These are phyloP conservation scores for Pristionchus mayeri DNA, from an alignment of 2,888 invertebrate species.

Conservation along the genomic window DNA sequence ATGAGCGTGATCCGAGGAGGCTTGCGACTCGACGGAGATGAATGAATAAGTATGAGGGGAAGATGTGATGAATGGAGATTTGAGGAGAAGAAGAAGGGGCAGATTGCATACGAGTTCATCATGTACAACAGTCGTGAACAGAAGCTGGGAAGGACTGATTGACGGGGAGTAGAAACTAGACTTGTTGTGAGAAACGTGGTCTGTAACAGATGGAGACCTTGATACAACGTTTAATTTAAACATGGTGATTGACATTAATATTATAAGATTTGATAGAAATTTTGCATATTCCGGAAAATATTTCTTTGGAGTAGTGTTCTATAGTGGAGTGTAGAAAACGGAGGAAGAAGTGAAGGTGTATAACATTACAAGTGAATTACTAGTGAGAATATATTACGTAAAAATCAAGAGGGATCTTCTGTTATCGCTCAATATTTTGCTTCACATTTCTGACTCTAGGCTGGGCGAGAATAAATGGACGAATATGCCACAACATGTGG, in stretches of 20 bases:
- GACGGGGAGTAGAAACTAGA: too few relatives aligned
- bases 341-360: background rate
- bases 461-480: conserved; percentile 31
- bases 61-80: background rate
- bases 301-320: background rate
- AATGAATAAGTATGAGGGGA: background rate
- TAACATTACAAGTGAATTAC: background rate
- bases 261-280: background rate
- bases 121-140: background rate
- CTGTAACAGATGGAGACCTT: background rate
- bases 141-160: background rate
- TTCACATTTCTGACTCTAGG: background rate
- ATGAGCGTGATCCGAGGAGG: conserved; percentile 16
- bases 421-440: background rate
- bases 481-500: conserved; percentile 41
- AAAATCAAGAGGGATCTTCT: background rate
- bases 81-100: background rate
- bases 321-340: background rate
- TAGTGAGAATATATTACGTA: too few relatives aligned
- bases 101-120: background rate
- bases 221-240: background rate
- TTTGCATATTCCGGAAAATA: background rate
- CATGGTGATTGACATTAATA: background rate
- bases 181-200: background rate
- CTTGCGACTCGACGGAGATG: background rate